Conservation (phyloP, 2,113 vertebrate species). For the Ameiurus melas region DNA sequence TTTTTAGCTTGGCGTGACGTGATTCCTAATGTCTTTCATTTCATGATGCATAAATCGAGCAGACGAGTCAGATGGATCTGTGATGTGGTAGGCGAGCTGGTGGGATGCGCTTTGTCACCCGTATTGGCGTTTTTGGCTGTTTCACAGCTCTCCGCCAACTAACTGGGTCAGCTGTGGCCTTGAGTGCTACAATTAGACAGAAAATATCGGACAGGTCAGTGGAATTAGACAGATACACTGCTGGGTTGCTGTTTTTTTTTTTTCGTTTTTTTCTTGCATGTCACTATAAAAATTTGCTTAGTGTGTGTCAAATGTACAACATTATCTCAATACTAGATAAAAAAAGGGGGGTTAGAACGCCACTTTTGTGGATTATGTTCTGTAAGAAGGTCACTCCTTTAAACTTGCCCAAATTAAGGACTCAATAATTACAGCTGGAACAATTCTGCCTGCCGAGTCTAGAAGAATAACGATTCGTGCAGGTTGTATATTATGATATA, state of each 20-base stretch:
- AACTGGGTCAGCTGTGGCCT: slow-evolving; percentile 67
- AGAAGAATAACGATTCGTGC: neutral
- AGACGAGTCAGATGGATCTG: slow-evolving; percentile 21
- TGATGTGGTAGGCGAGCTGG: slow-evolving; percentile 25
- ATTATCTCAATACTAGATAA: neutral
- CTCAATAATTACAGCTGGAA: neutral
- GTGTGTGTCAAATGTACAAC: too few species aligned
- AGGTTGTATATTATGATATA: neutral
- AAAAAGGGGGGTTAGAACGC: neutral
- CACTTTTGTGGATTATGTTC: neutral
- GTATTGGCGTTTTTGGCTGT: slow-evolving; percentile 50
- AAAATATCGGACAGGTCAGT: slow-evolving; percentile 56
- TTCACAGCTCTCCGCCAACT: slow-evolving; percentile 52
- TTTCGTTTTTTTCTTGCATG: neutral
- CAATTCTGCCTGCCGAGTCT: neutral
- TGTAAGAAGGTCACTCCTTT: neutral
- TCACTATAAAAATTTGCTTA: neutral
- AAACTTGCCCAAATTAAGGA: neutral
- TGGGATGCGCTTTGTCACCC: slow-evolving; percentile 45
- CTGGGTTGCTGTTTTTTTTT: neutral
- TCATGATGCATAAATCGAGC: slow-evolving; percentile 20
- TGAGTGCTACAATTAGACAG: slow-evolving; percentile 51
- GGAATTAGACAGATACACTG: slow-evolving; percentile 23
- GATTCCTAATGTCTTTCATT: slow-evolving; percentile 24
- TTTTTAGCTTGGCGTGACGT: slow-evolving; percentile 25